Evolutionary conservation across 2,113 vertebrate genomes (phyloP).

Genomic region (Pygoscelis antarcticus): DNA sequence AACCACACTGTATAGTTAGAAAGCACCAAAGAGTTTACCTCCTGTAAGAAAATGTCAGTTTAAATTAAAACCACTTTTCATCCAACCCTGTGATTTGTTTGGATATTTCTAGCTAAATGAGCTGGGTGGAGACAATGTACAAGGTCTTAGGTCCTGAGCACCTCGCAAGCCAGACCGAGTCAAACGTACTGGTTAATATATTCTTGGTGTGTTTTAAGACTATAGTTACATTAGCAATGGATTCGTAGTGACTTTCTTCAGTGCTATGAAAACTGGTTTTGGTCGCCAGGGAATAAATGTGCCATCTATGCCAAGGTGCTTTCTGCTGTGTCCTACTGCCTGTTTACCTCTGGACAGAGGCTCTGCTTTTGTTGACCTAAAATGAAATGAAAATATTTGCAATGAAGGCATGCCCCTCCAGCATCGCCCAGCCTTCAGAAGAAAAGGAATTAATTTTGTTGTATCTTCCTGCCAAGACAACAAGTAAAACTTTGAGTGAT

Average conservation of each 20-base stretch:
- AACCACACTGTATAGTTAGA: neutral
- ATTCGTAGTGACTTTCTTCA: neutral
- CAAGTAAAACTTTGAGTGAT: neutral
- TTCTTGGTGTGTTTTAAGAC: neutral
- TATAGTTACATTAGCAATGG: neutral
- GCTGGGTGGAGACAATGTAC: neutral
- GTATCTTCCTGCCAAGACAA: neutral
- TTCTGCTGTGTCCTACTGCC: neutral
- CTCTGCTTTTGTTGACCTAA: neutral
- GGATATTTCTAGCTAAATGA: neutral
- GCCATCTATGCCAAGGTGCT: neutral
- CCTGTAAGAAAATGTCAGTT: neutral
- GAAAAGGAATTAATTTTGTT: neutral
- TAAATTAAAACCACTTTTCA: neutral
- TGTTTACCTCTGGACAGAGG: neutral
- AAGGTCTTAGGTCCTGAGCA: neutral
- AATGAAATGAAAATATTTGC: neutral
- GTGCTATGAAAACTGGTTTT: neutral
- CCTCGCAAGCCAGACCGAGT: fast-evolving
- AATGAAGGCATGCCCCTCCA: neutral
- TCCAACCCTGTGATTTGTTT: neutral
- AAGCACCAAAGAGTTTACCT: neutral
- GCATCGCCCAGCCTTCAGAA: neutral
- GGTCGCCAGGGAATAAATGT: neutral
- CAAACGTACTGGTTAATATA: fast-evolving